A percentile compares a stretch with the other conserved stretches of the same genome.
phyloP scores from a whole-genome alignment of 2,888 invertebrate genomes.

The Pollenia amentaria region DNA sequence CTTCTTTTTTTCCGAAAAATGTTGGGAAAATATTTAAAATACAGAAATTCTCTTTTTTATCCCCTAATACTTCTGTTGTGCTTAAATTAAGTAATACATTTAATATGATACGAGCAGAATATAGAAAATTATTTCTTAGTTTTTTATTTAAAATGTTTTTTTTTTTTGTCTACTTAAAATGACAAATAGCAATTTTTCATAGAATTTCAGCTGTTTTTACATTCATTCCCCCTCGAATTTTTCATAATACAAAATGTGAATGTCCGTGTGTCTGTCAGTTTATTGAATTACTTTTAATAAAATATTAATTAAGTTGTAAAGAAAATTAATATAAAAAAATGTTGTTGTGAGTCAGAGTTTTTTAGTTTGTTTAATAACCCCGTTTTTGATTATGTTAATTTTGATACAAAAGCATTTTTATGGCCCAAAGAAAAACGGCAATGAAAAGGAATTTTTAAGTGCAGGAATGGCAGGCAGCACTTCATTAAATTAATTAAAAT shows the following conservation, averaged over 20 bases:
- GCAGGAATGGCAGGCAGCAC: conserved; percentile 31
- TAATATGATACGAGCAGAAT: background rate
- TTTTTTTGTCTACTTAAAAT: background rate
- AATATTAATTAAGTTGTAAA: conserved; percentile 62
- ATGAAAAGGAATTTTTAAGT: conserved; percentile 55
- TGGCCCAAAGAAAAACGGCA: conserved; percentile 21
- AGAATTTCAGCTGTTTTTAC: conserved; percentile 40
- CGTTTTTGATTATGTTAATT: conserved; percentile 34
- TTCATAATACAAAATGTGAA: background rate
- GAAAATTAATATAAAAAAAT: conserved; percentile 47
- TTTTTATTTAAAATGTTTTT: background rate
- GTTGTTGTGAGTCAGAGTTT: background rate
- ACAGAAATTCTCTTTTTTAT: no score
- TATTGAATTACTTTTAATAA: conserved; percentile 48
- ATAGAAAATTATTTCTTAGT: no score
- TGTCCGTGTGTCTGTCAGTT: background rate
- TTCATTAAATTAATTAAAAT: conserved; percentile 60
- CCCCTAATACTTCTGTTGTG: background rate
- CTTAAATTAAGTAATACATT: background rate
- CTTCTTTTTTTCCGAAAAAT: no score
- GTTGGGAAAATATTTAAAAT: no score
- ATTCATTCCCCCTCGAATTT: background rate
- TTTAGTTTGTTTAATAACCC: background rate
- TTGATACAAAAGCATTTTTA: conserved; percentile 37
- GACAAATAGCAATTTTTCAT: conserved; percentile 20